These are phyloP conservation scores for Psittacula echo DNA, from an alignment of 2,797 vertebrate species.

Conservation along the genomic window DNA sequence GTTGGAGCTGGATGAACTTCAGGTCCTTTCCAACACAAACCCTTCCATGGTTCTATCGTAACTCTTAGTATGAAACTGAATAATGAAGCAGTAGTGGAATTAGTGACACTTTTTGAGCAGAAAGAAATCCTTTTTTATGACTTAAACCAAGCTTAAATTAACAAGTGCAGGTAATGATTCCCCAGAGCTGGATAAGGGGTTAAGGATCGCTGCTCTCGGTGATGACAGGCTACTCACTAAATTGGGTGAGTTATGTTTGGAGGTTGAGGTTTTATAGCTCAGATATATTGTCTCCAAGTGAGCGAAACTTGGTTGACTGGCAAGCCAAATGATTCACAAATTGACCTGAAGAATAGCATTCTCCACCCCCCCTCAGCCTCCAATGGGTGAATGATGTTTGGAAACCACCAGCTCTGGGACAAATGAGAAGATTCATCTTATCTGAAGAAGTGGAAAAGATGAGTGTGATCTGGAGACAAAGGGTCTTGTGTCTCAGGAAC, in stretches of 20 bases:
- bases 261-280: constrained; percentile 52
- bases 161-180: constrained; percentile 56
- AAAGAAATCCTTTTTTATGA: constrained; percentile 8
- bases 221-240: constrained; percentile 56
- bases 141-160: constrained; percentile 58
- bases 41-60: neutral
- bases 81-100: neutral
- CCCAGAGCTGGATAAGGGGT: constrained; percentile 56
- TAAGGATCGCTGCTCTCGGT: constrained; percentile 51
- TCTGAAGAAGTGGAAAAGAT: constrained; percentile 29
- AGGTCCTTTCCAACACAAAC: no score
- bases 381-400: neutral
- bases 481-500: neutral
- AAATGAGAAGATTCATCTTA: neutral
- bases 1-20: no score
- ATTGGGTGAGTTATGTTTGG: constrained; percentile 40
- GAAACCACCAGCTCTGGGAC: constrained; percentile 9
- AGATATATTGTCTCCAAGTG: constrained; percentile 52
- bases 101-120: neutral
- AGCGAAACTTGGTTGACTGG: constrained; percentile 43
- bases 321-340: constrained; percentile 44
- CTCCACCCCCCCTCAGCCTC: neutral
- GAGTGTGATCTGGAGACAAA: neutral
- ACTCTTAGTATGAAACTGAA: neutral
- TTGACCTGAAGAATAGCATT: constrained; percentile 11